Conservation (phyloP, 2,888 invertebrate genomes). For the Drosophila greeni region DNA sequence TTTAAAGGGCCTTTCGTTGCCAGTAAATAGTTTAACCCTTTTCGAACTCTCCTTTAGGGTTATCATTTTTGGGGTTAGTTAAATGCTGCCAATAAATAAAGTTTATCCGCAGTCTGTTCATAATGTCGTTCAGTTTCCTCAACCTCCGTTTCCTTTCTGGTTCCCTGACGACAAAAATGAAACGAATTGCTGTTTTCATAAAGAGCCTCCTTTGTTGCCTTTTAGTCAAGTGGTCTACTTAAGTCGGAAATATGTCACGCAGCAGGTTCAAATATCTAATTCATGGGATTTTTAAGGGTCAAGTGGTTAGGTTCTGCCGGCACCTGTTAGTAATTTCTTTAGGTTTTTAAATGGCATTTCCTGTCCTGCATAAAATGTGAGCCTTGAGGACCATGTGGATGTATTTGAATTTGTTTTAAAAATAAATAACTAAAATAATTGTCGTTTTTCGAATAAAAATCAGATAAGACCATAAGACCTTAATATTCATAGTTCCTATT, state of each 20-base stretch:
- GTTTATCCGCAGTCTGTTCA: slow-evolving; percentile 24
- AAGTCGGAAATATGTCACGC: slow-evolving; percentile 14
- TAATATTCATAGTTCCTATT: neutral
- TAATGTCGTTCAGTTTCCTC: neutral
- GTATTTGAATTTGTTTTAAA: neutral
- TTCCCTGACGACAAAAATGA: slow-evolving; percentile 5
- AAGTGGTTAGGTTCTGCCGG: slow-evolving; percentile 12
- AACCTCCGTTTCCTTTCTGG: neutral
- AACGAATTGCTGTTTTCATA: neutral
- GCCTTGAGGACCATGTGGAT: neutral
- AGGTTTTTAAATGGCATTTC: slow-evolving; percentile 3
- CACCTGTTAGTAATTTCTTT: slow-evolving; percentile 3
- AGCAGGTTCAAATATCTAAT: slow-evolving; percentile 30
- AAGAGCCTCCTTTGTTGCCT: neutral
- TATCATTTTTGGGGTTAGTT: slow-evolving; percentile 23
- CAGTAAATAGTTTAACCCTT: slow-evolving; percentile 43
- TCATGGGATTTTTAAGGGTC: slow-evolving; percentile 25
- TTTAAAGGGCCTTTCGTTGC: slow-evolving; percentile 20
- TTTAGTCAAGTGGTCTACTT: slow-evolving; percentile 23
- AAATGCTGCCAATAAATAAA: slow-evolving; percentile 34
- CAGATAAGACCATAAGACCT: no score
- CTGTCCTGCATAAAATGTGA: slow-evolving; percentile 2
- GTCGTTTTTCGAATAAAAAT: no score
- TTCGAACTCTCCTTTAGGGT: slow-evolving; percentile 11
- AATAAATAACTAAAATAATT: no score